phyloP scores from a whole-genome alignment of 2,888 invertebrate genomes.

The Hypercompe scribonia region DNA sequence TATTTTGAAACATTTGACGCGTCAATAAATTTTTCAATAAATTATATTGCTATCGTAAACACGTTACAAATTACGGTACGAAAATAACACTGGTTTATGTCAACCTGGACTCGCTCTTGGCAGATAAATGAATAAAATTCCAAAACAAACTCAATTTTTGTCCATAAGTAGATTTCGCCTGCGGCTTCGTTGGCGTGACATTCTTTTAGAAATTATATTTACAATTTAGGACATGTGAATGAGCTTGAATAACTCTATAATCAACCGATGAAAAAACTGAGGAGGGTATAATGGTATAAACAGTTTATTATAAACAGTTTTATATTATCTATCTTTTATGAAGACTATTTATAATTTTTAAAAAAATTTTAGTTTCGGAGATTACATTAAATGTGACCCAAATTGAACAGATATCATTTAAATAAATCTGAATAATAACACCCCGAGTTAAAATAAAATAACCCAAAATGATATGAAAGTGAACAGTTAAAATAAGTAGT shows the following conservation, averaged over 20 bases:
- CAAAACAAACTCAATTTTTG: neutral
- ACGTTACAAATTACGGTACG: neutral
- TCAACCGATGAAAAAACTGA: neutral
- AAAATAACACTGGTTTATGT: conserved; percentile 7
- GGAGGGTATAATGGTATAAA: neutral
- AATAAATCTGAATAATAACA: too few relatives aligned
- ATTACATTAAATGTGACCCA: too few relatives aligned
- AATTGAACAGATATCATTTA: too few relatives aligned
- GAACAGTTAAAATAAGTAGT: too few relatives aligned
- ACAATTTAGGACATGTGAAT: neutral
- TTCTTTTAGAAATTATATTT: neutral
- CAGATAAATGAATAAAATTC: conserved; percentile 6
- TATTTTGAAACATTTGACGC: conserved; percentile 54
- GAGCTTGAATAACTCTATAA: neutral
- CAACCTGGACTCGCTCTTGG: neutral
- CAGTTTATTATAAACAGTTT: too few relatives aligned
- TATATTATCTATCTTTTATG: too few relatives aligned
- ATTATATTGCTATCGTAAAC: conserved; percentile 15
- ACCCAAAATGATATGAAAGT: too few relatives aligned
- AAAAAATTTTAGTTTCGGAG: too few relatives aligned
- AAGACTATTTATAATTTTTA: too few relatives aligned
- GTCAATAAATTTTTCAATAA: conserved; percentile 47
- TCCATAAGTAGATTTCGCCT: neutral
- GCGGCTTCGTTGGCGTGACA: neutral
- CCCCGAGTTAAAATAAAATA: too few relatives aligned